Conservation (phyloP, 1,140 invertebrate genomes). For the Drosophila eugracilis region DNA sequence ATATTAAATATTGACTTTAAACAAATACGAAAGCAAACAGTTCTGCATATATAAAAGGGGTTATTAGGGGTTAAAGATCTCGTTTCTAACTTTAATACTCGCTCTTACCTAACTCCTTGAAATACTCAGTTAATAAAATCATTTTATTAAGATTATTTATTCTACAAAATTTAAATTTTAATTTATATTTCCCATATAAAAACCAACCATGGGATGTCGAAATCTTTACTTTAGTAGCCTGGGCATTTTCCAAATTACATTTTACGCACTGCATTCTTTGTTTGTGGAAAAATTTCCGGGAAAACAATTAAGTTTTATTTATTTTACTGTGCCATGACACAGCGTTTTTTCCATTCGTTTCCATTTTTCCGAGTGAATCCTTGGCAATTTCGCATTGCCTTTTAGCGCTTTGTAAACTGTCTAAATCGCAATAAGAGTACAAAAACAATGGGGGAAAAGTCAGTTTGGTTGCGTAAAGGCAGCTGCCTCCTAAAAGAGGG, state of each 20-base stretch:
- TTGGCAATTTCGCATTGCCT: constrained; percentile 16
- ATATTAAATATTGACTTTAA: too few species aligned
- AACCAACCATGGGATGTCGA: background rate
- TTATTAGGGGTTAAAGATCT: too few species aligned
- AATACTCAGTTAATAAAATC: too few species aligned
- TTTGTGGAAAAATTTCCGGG: background rate
- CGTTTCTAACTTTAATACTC: too few species aligned
- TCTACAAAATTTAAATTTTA: background rate
- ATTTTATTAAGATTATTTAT: too few species aligned
- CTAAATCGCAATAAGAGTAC: constrained; percentile 16
- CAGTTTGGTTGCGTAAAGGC: constrained; percentile 24
- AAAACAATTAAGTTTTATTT: constrained; percentile 3
- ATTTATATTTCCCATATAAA: too few species aligned
- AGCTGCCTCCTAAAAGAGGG: background rate
- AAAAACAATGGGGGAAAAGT: constrained; percentile 23
- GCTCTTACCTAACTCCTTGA: too few species aligned
- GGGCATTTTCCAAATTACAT: background rate
- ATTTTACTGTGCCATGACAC: constrained; percentile 9
- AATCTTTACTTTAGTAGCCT: background rate
- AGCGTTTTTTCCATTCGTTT: constrained; percentile 6
- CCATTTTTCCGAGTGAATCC: constrained; percentile 1
- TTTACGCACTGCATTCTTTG: background rate
- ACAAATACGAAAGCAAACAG: too few species aligned
- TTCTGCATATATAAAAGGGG: too few species aligned
- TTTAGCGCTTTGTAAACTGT: constrained; percentile 17